phyloP scores from a whole-genome alignment of 2,888 invertebrate species.

The Trichopria drosophilae region DNA sequence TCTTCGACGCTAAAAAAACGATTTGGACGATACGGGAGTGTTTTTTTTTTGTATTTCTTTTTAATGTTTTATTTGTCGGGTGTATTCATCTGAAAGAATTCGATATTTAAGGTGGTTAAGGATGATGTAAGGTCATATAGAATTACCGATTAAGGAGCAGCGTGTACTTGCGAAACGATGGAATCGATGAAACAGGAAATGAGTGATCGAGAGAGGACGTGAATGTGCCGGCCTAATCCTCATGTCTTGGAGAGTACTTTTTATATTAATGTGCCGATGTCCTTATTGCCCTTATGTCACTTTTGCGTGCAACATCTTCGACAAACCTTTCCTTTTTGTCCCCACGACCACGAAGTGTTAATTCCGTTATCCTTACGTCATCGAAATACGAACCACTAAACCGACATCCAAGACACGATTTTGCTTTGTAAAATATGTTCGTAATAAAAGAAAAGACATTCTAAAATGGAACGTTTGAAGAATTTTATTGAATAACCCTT shows the following conservation, averaged over 20 bases:
- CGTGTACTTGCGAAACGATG: slow-evolving; percentile 23
- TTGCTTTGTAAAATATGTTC: slow-evolving; percentile 58
- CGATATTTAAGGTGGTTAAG: no score
- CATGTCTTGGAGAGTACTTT: slow-evolving; percentile 56
- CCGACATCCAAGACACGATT: slow-evolving; percentile 43
- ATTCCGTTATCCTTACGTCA: slow-evolving; percentile 6
- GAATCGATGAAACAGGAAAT: slow-evolving; percentile 6
- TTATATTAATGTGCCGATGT: slow-evolving; percentile 56
- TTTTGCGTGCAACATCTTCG: slow-evolving; percentile 5
- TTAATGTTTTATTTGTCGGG: no score
- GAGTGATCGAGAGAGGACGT: slow-evolving; percentile 27
- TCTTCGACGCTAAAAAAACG: no score
- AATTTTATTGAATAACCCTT: no score
- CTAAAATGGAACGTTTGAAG: no score
- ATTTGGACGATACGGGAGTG: no score
- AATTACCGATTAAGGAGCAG: no score
- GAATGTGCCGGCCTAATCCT: slow-evolving; percentile 54
- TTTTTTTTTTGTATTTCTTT: no score
- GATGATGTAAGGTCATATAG: no score
- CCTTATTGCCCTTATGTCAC: slow-evolving; percentile 37
- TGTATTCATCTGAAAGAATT: no score
- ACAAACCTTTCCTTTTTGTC: slow-evolving; percentile 22
- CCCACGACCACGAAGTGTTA: background rate
- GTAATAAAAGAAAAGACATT: slow-evolving; percentile 55
- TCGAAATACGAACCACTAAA: slow-evolving; percentile 15